phyloP scores from a whole-genome alignment of 2,113 vertebrate species.

The Colinus virginianus region DNA sequence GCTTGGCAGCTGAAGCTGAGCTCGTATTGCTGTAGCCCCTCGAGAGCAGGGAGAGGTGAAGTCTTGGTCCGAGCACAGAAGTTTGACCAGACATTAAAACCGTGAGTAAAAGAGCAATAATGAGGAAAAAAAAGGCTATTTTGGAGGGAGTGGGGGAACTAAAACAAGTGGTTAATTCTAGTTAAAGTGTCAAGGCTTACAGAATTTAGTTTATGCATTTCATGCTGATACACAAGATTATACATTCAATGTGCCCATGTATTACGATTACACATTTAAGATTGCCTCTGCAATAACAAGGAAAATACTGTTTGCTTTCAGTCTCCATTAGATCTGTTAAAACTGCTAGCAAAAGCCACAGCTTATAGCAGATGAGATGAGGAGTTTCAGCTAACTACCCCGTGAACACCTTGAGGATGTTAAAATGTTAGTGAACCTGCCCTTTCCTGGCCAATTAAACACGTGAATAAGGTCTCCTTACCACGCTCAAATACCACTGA shows the following conservation, averaged over 20 bases:
- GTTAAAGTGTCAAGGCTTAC: neutral
- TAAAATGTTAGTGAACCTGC: neutral
- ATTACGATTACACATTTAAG: neutral
- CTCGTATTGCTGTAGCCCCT: neutral
- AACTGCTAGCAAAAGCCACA: neutral
- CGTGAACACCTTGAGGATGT: neutral
- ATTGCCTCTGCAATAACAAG: neutral
- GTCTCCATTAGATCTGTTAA: neutral
- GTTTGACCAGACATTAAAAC: neutral
- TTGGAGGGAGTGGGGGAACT: neutral
- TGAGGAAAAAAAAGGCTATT: neutral
- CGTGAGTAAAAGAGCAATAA: neutral
- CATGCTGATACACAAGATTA: neutral
- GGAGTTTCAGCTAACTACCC: neutral
- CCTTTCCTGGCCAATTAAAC: neutral
- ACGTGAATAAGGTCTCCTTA: neutral
- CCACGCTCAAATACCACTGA: neutral
- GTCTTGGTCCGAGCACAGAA: neutral
- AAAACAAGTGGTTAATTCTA: neutral
- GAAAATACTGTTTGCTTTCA: neutral
- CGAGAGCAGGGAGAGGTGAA: neutral
- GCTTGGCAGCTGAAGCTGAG: neutral
- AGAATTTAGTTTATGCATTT: neutral
- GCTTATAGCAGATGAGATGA: neutral
- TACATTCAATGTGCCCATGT: neutral